Percentiles rank a stretch among this genome's conserved stretches.
Evolutionary conservation across 2,888 invertebrate genomes (phyloP).

Genomic region (Rhaphigaster nebulosa): DNA sequence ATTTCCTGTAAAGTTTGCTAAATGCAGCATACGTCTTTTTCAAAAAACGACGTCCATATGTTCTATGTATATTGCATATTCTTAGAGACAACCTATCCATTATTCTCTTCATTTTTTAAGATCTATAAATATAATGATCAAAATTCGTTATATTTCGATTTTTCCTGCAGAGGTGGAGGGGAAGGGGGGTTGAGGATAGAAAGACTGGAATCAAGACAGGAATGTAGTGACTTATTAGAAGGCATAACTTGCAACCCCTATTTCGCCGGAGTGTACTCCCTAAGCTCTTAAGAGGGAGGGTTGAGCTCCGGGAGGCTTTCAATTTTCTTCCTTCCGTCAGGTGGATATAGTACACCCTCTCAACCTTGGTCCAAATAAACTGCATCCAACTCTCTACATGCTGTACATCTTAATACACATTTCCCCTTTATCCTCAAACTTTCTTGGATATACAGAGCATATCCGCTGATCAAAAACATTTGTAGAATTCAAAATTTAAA

Average conservation of each 20-base stretch:
- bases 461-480: background rate
- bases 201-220: background rate
- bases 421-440: background rate
- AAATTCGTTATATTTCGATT: no score
- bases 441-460: background rate
- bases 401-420: background rate
- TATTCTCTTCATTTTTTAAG: no score
- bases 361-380: background rate
- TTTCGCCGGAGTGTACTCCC: conserved; percentile 4
- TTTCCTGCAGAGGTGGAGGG: no score
- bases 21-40: no score
- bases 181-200: background rate
- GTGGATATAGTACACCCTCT: conserved; percentile 13
- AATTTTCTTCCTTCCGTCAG: conserved; percentile 40
- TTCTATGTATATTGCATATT: no score
- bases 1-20: no score
- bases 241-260: background rate
- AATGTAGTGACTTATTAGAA: conserved; percentile 40
- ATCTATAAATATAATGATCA: no score
- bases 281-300: background rate
- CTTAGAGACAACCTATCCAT: no score
- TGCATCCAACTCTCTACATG: background rate
- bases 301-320: background rate
- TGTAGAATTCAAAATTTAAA: background rate
- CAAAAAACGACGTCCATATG: no score